Evolutionary conservation across 2,888 invertebrate species (phyloP).

Genomic region (Zaprionus lineosus): DNA sequence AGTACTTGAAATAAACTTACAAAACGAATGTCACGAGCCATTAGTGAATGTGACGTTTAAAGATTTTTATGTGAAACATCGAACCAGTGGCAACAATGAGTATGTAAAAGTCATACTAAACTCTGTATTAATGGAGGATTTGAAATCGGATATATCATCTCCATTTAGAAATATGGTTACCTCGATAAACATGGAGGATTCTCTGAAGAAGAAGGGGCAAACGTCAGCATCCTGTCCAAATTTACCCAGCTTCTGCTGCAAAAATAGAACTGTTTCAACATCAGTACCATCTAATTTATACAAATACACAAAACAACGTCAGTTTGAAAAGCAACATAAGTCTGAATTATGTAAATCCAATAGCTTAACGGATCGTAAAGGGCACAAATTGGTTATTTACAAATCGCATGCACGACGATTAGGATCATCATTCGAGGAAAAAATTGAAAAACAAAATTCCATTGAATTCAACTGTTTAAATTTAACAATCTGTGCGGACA

Average conservation of each 20-base stretch:
- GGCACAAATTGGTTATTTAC: conserved; percentile 89
- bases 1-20: conserved; percentile 89
- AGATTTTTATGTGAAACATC: conserved; percentile 90
- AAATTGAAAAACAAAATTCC: conserved; percentile 80
- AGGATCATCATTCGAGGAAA: conserved; percentile 12
- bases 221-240: conserved; percentile 75
- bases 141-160: conserved; percentile 90
- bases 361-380: conserved; percentile 74
- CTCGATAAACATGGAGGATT: conserved; percentile 65
- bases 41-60: conserved; percentile 93
- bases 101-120: conserved; percentile 91
- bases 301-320: conserved; percentile 84
- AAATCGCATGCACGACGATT: conserved; percentile 86
- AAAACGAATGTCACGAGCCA: conserved; percentile 89
- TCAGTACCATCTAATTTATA: conserved; percentile 87
- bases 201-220: conserved; percentile 48
- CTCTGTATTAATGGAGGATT: conserved; percentile 95
- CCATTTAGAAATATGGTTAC: conserved; percentile 93
- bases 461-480: conserved; percentile 96
- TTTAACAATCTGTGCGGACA: conserved; percentile 94
- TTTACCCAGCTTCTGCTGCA: conserved; percentile 59
- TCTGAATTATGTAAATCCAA: conserved; percentile 24
- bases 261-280: conserved; percentile 69
- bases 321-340: conserved; percentile 33
- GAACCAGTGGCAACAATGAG: conserved; percentile 88